Percentiles rank a stretch among this genome's conserved stretches.
phyloP scores from a whole-genome alignment of 2,888 invertebrate species.

The Pyrgus malvae region DNA sequence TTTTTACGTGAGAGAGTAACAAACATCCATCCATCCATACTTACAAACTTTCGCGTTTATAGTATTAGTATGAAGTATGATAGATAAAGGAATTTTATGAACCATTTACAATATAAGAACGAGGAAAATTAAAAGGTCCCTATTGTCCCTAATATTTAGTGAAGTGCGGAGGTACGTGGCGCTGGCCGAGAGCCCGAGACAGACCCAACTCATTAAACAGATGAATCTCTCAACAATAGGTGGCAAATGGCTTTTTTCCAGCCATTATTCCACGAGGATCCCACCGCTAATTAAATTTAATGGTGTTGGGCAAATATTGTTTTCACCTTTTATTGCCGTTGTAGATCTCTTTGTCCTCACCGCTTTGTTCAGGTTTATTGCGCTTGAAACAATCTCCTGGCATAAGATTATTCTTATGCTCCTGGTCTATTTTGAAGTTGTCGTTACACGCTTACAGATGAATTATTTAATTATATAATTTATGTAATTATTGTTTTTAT shows the following conservation, averaged over 20 bases:
- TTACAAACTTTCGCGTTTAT: no score
- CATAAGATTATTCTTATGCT: no score
- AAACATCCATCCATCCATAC: no score
- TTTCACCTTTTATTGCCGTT: constrained; percentile 21
- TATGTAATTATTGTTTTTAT: no score
- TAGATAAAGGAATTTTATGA: no score
- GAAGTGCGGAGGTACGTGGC: constrained; percentile 2
- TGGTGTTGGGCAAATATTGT: constrained; percentile 24
- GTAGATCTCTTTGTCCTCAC: constrained; percentile 16
- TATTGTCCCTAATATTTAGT: not conserved
- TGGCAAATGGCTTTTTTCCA: constrained; percentile 16
- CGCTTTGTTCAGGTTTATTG: constrained; percentile 11
- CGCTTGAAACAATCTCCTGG: not conserved
- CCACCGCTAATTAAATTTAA: constrained; percentile 25
- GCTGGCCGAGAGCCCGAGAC: constrained; percentile 5
- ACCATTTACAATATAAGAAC: not conserved
- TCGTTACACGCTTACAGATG: no score
- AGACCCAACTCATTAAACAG: constrained; percentile 18
- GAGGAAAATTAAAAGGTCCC: not conserved
- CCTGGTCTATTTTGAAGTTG: no score
- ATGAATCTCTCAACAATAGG: constrained; percentile 25
- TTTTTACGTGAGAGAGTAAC: no score
- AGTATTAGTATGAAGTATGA: no score
- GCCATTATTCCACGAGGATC: constrained; percentile 7
- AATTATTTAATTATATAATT: no score